phyloP scores from a whole-genome alignment of 1,140 invertebrate species.

The Pseudomyrmex cubaensis region DNA sequence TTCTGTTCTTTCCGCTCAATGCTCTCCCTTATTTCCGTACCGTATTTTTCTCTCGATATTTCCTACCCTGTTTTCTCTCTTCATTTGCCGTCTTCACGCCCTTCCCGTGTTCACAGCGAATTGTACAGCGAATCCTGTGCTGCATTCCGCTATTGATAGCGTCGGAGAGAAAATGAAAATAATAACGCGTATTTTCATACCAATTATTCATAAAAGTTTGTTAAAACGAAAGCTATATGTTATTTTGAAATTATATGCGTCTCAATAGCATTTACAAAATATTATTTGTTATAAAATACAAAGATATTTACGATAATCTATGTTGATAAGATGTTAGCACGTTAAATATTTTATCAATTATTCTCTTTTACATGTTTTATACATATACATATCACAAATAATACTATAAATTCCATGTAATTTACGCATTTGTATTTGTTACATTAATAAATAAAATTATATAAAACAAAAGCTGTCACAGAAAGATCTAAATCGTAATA shows the following conservation, averaged over 20 bases:
- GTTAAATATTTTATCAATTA: too few relatives aligned
- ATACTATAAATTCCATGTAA: too few relatives aligned
- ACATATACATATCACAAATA: too few relatives aligned
- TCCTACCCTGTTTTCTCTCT: slow-evolving; percentile 32
- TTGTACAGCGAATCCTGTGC: slow-evolving; percentile 11
- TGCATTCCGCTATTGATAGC: not conserved
- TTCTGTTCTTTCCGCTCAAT: not conserved
- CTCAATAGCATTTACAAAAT: not conserved
- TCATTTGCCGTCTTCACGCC: not conserved
- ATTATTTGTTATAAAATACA: too few relatives aligned
- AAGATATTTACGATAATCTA: too few relatives aligned
- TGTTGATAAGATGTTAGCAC: too few relatives aligned
- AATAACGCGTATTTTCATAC: not conserved
- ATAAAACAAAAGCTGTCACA: not conserved
- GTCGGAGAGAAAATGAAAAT: not conserved
- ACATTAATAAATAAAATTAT: slow-evolving; percentile 8
- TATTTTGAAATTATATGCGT: not conserved
- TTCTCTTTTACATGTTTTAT: too few relatives aligned
- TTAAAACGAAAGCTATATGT: not conserved
- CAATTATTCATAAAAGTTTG: not conserved
- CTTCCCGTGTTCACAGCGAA: not conserved
- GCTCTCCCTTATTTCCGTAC: slow-evolving; percentile 36
- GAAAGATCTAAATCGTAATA: not conserved
- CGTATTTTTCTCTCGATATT: slow-evolving; percentile 29
- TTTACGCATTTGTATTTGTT: slow-evolving; percentile 4